Evolutionary conservation across 2,888 invertebrate genomes (phyloP), one percentile per base, ranked within the genome.

Genomic region (Teleiodes luculella): DNA sequence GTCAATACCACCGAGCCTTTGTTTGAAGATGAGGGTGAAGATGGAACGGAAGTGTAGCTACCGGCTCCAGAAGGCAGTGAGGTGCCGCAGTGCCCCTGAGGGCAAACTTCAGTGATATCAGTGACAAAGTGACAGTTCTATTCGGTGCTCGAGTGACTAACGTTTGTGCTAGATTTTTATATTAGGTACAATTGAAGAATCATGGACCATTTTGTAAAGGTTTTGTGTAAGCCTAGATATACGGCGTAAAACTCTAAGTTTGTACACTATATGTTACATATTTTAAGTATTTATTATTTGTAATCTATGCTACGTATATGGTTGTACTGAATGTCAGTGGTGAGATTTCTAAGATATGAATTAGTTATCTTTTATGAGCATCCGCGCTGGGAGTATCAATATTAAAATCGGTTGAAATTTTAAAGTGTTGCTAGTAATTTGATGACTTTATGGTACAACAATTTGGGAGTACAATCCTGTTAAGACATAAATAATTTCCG

Each of bases 1-100:
- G 78, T 83, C 6, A 76, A 87, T 57, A 93, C 91, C 95, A 93
- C 91, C 67, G 95, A 95, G 65, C 95, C 95, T 57, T 83, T 96
- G 60, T 96, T 95, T 73, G 96, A 96, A 76, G 96, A 96, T 76
- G 96, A 96, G 83, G 95, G 95, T 28, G 96, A 96, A 75, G 96
- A 96, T 66, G 96, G 96, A 63, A 96, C 96, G 67, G 96, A 96
- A 91, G 96, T 96, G 90, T 95, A 93, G 63, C 66, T 65, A 70
- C 49, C 45, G 52, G 58, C 16, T 16, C 18, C 54, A 41, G 47
- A 63, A 39, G 66, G 67, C 65, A 43, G 7, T 43, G 43, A 43
- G n/a, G 8, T 43, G 76, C 77, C 80, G 78, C 83, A 84, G 86
- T 87, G 87, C 86, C 88, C 87, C 87, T 78, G 83, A 84, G 82